Percentiles rank a stretch among this genome's conserved stretches.
Evolutionary conservation across 2,888 invertebrate genomes (phyloP).

Genomic region (Nudaria mundana): DNA sequence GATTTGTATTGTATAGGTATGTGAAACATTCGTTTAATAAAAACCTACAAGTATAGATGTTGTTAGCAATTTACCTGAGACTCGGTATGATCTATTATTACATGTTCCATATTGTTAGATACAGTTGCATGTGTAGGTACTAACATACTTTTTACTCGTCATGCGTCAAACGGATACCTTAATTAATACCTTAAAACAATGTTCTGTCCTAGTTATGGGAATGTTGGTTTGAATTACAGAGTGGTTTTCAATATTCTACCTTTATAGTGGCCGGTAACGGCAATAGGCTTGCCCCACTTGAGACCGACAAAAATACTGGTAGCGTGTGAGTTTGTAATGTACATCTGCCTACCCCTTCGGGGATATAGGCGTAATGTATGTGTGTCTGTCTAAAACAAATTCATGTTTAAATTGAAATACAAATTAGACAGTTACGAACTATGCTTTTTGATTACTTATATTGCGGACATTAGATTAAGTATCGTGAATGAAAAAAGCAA

Average conservation of each 20-base stretch:
- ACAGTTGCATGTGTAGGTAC: too few relatives aligned
- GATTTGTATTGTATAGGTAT: conserved; percentile 18
- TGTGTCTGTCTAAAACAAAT: conserved; percentile 13
- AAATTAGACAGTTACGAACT: conserved; percentile 26
- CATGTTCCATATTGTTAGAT: conserved; percentile 51
- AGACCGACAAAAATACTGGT: too few relatives aligned
- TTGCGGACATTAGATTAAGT: conserved; percentile 45
- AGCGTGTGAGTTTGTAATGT: too few relatives aligned
- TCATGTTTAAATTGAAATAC: conserved; percentile 22
- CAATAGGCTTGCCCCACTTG: too few relatives aligned
- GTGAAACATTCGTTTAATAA: conserved; percentile 39
- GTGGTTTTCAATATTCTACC: too few relatives aligned
- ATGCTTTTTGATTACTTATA: conserved; percentile 33
- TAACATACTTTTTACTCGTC: too few relatives aligned
- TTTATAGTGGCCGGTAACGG: too few relatives aligned
- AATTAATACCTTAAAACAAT: too few relatives aligned
- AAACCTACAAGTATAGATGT: conserved; percentile 19
- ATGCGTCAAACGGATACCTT: conserved; percentile 3
- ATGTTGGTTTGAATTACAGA: too few relatives aligned
- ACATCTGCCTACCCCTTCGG: too few relatives aligned
- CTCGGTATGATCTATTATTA: conserved; percentile 49
- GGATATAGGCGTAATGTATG: too few relatives aligned
- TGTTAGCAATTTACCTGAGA: conserved; percentile 52
- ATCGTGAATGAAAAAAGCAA: conserved; percentile 49
- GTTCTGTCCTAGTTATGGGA: background rate